These are phyloP conservation scores for Phrynosoma blainvillii DNA, from an alignment of 2,113 vertebrate species.

Conservation along the genomic window DNA sequence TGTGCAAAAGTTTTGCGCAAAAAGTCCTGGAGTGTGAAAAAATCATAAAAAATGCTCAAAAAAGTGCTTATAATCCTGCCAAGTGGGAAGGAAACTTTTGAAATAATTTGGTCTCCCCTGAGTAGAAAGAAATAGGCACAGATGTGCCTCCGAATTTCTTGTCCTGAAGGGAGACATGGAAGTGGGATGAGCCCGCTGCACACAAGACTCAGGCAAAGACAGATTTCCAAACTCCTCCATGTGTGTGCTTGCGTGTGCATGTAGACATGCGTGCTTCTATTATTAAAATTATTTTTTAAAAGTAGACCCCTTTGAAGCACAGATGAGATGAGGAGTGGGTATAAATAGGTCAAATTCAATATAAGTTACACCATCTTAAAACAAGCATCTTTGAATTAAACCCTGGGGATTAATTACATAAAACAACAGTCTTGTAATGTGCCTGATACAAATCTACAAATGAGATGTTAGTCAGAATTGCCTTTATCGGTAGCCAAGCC, in stretches of 20 bases:
- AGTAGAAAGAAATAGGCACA: too few relatives aligned
- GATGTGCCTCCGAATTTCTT: too few relatives aligned
- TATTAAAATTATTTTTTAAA: not conserved
- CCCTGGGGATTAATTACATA: conserved; percentile 72
- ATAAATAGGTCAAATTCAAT: conserved; percentile 48
- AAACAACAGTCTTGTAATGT: conserved; percentile 55
- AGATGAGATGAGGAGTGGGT: not conserved
- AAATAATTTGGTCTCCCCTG: too few relatives aligned
- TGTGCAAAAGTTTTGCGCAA: too few relatives aligned
- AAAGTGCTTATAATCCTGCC: too few relatives aligned
- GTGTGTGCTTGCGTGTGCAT: rapidly evolving
- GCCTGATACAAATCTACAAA: conserved; percentile 61
- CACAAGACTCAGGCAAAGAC: too few relatives aligned
- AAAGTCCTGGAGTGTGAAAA: too few relatives aligned
- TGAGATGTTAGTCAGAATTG: conserved; percentile 66
- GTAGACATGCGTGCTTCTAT: rapidly evolving
- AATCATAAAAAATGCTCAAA: too few relatives aligned
- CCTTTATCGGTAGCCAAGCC: conserved; percentile 64
- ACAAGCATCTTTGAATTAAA: conserved; percentile 40
- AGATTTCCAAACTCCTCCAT: rapidly evolving
- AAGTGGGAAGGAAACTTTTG: too few relatives aligned
- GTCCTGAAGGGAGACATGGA: too few relatives aligned
- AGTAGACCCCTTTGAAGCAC: not conserved
- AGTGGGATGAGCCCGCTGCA: too few relatives aligned
- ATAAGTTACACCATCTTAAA: conserved; percentile 58